A percentile compares a stretch with the other conserved stretches of the same genome.
Conservation (phyloP, 2,797 vertebrate species). For the Enteromius paludinosus region DNA sequence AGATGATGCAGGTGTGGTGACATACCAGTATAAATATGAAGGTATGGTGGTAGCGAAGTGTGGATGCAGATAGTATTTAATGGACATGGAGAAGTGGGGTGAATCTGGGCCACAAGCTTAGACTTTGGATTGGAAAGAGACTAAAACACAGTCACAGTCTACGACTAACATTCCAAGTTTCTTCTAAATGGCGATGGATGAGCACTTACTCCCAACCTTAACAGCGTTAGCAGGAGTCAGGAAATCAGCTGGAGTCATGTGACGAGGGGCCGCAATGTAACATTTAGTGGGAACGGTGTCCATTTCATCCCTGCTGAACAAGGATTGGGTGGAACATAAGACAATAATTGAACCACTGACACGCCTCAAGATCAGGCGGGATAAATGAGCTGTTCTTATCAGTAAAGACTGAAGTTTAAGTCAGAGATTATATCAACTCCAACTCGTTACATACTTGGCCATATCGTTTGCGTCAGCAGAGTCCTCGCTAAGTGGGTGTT, state of each 20-base stretch:
- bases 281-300: constrained; percentile 5
- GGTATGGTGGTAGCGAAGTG: constrained; percentile 98
- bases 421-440: constrained; percentile 34
- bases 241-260: constrained; percentile 6
- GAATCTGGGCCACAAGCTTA: constrained; percentile 41
- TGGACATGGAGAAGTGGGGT: constrained; percentile 1
- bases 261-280: constrained; percentile 19
- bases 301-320: constrained; percentile 29
- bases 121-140: constrained; percentile 54
- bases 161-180: constrained; percentile 4
- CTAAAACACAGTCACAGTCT: constrained; percentile 31
- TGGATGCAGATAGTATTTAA: constrained; percentile 91
- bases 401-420: constrained; percentile 33
- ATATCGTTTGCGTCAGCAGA: constrained; percentile 35
- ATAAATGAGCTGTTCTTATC: constrained; percentile 40
- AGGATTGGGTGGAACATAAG: constrained; percentile 36
- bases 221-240: constrained; percentile 4
- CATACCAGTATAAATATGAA: constrained; percentile 98
- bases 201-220: constrained; percentile 21
- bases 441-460: constrained; percentile 22
- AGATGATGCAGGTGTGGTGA: constrained; percentile 94
- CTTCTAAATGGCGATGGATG: constrained; percentile 13
- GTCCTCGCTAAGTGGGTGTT: constrained; percentile 38
- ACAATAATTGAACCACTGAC: constrained; percentile 40
- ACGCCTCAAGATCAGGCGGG: constrained; percentile 37